These are phyloP conservation scores for Poeciliopsis occidentalis DNA, from an alignment of 2,113 vertebrate genomes.

Conservation along the genomic window DNA sequence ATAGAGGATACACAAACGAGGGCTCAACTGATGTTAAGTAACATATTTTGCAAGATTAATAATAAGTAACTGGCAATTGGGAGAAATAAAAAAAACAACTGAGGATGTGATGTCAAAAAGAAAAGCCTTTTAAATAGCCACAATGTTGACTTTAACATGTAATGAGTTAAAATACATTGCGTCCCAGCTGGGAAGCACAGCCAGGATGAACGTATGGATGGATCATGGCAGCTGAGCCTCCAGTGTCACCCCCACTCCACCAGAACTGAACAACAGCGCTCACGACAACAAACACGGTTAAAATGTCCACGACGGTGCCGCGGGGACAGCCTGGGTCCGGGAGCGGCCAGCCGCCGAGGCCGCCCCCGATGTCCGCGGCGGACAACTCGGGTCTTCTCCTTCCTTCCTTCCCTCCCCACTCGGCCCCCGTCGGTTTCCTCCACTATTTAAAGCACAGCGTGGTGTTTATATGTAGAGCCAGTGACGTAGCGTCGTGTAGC, in stretches of 20 bases:
- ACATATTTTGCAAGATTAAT: not conserved
- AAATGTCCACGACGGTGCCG: no score
- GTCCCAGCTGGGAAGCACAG: no score
- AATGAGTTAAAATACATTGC: no score
- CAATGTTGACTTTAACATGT: not conserved
- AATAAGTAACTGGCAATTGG: not conserved
- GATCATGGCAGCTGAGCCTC: not conserved
- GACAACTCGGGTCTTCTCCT: conserved; percentile 27
- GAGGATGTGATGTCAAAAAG: not conserved
- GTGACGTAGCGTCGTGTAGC: conserved; percentile 95
- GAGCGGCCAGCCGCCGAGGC: not conserved
- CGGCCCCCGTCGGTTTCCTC: conserved; percentile 77
- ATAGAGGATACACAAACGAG: not conserved
- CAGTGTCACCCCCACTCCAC: not conserved
- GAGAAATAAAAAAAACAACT: not conserved
- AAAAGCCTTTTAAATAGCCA: not conserved
- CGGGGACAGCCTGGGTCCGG: not conserved
- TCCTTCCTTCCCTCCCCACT: conserved; percentile 47
- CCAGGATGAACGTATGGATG: not conserved
- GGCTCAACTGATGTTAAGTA: not conserved
- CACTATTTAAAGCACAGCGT: conserved; percentile 94
- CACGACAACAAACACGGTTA: no score
- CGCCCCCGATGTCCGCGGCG: conserved; percentile 39
- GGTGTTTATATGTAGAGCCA: conserved; percentile 95
- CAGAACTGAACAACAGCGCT: not conserved